Conservation (phyloP, 2,888 invertebrate genomes). For the Agrotis exclamationis region DNA sequence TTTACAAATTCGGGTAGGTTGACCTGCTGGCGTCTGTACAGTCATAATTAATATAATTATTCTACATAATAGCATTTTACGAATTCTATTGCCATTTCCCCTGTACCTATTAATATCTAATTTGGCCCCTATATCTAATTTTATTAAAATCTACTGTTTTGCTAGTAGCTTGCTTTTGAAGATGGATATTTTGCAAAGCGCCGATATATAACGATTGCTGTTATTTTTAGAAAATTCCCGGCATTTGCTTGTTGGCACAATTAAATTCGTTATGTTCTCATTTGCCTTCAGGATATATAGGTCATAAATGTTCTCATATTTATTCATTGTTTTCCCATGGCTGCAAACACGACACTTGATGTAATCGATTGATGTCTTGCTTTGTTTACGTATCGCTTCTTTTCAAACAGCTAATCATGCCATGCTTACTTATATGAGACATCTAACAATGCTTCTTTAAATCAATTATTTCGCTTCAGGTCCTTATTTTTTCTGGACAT, state of each 20-base stretch:
- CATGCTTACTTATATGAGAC: background rate
- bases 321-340: conserved; percentile 4
- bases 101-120: too few species aligned
- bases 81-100: too few species aligned
- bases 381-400: too few species aligned
- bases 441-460: background rate
- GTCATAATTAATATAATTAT: too few species aligned
- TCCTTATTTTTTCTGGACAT: too few species aligned
- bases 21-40: too few species aligned
- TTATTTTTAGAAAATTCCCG: conserved; percentile 28
- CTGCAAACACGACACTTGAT: background rate
- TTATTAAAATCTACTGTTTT: background rate
- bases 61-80: too few species aligned
- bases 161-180: background rate
- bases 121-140: too few species aligned
- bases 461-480: background rate
- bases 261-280: conserved; percentile 12
- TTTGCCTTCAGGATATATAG: background rate
- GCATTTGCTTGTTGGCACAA: background rate
- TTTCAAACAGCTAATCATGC: background rate
- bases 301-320: background rate
- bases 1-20: too few species aligned
- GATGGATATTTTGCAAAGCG: background rate
- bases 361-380: background rate
- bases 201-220: background rate